Evolutionary conservation across 2,888 invertebrate genomes (phyloP), one percentile per base, ranked within the genome.

Genomic region (Zygothrica quintamaculata): DNA sequence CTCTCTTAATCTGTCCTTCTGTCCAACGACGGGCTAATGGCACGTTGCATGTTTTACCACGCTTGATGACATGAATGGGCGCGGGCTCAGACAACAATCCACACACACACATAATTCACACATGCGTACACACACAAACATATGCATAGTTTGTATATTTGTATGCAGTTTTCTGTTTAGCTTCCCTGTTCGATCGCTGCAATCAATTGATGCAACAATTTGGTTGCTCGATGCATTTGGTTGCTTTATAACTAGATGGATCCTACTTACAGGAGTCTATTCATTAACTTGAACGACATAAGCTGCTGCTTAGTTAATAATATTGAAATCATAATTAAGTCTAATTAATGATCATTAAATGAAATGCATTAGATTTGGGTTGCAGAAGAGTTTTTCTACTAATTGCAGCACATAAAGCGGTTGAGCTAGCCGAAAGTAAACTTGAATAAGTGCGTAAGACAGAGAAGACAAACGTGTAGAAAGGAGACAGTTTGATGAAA

Each of bases 31-130:
- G 65, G 76, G 86, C 89, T 89, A 89, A 89, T 89, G 89, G 89
- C 90, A 89, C 89, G 88, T 82, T 87, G 89, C 90, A 89, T 89
- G 89, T 89, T 89, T 89, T 89, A 89, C 89, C 89, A 89, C 89
- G 89, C 87, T 88, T 86, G 90, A 85, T 89, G 89, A 89, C 89
- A 89, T 89, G 89, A 89, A 89, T 89, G 90, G 90, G 89, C 89
- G 88, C 88, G 89, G 88, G 84, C 88, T 80, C 84, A 79, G 73
- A 71, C 72, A 77, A 77, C 75, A 75, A 44, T 55, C 51, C 64
- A 69, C 55, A 65, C 53, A 68, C 61, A 55, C 64, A 50, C 48
- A 34, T 18, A 36, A n/a, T n/a, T n/a, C 75, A 65, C 70, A 50
- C 37, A 57, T 11, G 13, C 43, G 25, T 13, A 36, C 60, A 47